Evolutionary conservation across 2,888 invertebrate species (phyloP).

Genomic region (Epistrophe eligans): DNA sequence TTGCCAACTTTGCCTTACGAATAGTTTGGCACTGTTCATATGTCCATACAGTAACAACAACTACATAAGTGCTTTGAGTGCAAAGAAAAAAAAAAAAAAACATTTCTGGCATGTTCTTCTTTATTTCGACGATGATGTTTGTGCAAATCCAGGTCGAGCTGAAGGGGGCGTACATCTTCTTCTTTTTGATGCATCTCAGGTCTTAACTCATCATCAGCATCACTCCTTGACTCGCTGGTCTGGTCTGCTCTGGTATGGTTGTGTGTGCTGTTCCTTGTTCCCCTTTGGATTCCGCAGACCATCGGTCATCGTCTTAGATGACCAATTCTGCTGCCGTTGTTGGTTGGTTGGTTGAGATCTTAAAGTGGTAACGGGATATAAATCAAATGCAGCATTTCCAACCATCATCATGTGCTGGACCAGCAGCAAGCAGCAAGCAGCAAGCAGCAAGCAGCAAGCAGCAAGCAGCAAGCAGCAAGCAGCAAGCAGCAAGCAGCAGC

Average conservation of each 20-base stretch:
- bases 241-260: not conserved
- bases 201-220: conserved; percentile 64
- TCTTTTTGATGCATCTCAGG: conserved; percentile 54
- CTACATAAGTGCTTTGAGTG: conserved; percentile 24
- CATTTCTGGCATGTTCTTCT: conserved; percentile 57
- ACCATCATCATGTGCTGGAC: conserved; percentile 33
- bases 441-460: conserved; percentile 66
- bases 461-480: no score
- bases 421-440: conserved; percentile 31
- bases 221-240: conserved; percentile 36
- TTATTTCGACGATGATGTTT: conserved; percentile 69
- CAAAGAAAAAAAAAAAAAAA: conserved; percentile 15
- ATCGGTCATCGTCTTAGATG: conserved; percentile 72
- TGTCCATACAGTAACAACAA: conserved; percentile 9
- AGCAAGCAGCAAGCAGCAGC: conserved; percentile 17
- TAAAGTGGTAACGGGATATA: conserved; percentile 74
- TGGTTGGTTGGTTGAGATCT: conserved; percentile 51
- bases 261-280: conserved; percentile 20
- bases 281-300: conserved; percentile 51
- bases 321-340: conserved; percentile 58
- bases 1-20: not conserved
- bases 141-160: conserved; percentile 64
- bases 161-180: conserved; percentile 41
- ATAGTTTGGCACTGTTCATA: not conserved
- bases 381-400: conserved; percentile 73